Base-by-base conservation (phyloP, 2,888 invertebrate genomes). In the Gymnosoma rotundatum region DNA sequence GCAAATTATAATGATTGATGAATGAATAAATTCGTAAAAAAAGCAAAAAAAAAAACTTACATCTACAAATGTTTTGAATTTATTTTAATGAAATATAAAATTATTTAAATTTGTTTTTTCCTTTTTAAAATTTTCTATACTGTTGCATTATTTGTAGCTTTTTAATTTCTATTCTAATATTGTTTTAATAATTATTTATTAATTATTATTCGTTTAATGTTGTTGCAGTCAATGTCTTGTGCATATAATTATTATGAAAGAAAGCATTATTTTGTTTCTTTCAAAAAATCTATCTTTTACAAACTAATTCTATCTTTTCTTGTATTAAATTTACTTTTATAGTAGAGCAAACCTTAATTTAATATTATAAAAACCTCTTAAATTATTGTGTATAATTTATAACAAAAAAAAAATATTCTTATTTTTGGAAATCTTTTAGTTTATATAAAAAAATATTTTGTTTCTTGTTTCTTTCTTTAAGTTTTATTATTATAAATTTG, bases 1-100 rank as follows among this genome's bases (percentile, higher is more conserved):
- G 88, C 91, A 92, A 89, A 91, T 90, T 86, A 90, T 92, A 88
- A 89, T 90, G 89, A 88, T 92, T 88, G 91, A 91, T 88, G 91
- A 91, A 88, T 83, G 66, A 86, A 72, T 75, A 83, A 85, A 86
- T 80, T 81, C 82, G 67, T 81, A 78, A 74, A 85, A 80, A 69
- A 70, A 66, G 52, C 42, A 72, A 69, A 78, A 87, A 78, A 83
- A 60, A 74, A 25, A 25, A 25, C 25, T 78, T 76, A 82, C 32
- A 75, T 45, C 36, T 10, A 60, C 14, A 64, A 83, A 70, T 54
- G 21, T 60, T 69, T 70, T 58, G 64, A 75, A 81, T 42, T 81
- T 75, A 64, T 64, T 81, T 54, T 21, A 61, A 36, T 32, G 52
- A 2, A 20, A 58, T 38, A 25, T 21, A 21, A 38, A 67, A 56